Evolutionary conservation across 2,797 vertebrate genomes (phyloP), one percentile per base, ranked within the genome.

Genomic region (Periophthalmus magnuspinnatus): DNA sequence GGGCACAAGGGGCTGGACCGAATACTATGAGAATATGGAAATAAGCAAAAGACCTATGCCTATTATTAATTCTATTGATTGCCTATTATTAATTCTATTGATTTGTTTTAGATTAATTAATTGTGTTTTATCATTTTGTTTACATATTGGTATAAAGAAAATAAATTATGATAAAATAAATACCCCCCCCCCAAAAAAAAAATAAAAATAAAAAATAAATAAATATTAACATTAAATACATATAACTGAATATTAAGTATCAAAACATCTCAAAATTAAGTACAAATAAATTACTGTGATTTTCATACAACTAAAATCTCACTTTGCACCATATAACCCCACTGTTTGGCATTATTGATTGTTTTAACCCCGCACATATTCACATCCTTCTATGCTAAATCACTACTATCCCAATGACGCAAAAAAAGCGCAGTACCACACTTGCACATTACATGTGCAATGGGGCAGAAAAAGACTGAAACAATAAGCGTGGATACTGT

Each of bases 331-430:
- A 54, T 11, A 11, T 52, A 54, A n/a, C 8, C n/a, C 3, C 9
- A 11, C 21, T 28, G 7, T 24, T 16, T 14, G n/a, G 22, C 3
- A 32, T 57, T 32, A 57, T 32, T 57, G 13, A 24, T 9, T 9
- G 33, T 60, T n/a, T 36, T 36, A n/a, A 34, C 33, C 1, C 3
- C 19, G 60, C 16, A 33, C 32, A 59, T 17, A 17, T 28, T 28
- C 16, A 21, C 19, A 41, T 21, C 1, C 38, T 68, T 78, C 68
- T 60, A 55, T 65, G 55, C 70, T 10, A 70, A 79, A 74, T 54
- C 33, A 68, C 57, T 34, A 21, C 48, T 58, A 74, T 38, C 65
- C 71, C 65, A 68, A 72, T 72, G 75, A 77, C 52, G 54, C 52
- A 22, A 54, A 11, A 52, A 54, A 22, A 22, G 3, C 13, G 45